phyloP scores from a whole-genome alignment of 2,797 vertebrate species.

The Huso huso region DNA sequence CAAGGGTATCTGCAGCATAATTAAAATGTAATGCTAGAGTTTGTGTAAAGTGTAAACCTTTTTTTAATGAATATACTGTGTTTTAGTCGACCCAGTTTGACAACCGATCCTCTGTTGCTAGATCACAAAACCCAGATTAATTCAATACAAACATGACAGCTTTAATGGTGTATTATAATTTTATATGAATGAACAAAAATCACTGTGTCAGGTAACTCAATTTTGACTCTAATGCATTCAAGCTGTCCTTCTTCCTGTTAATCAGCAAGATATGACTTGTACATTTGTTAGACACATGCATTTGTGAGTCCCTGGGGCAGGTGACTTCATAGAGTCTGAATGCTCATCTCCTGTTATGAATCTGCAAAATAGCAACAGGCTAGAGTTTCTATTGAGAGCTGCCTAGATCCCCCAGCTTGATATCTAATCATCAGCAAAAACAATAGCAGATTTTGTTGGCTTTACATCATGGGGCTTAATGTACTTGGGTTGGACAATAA shows the following conservation, averaged over 20 bases:
- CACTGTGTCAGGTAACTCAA: conserved; percentile 8
- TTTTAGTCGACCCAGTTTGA: background rate
- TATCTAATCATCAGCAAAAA: conserved; percentile 3
- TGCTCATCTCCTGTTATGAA: conserved; percentile 10
- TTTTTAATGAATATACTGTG: no score
- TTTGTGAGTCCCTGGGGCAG: background rate
- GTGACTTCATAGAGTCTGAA: conserved; percentile 6
- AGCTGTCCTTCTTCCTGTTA: conserved; percentile 1
- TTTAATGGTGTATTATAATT: no score
- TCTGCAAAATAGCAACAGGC: conserved; percentile 2
- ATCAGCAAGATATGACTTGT: conserved; percentile 6
- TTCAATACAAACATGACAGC: background rate
- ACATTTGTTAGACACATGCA: conserved; percentile 8
- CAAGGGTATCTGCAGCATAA: no score
- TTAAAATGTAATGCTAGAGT: no score
- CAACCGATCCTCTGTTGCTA: background rate
- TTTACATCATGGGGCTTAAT: no score
- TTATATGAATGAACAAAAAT: background rate
- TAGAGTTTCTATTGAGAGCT: conserved; percentile 2
- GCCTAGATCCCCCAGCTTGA: background rate
- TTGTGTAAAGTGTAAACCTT: no score
- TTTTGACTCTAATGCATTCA: background rate
- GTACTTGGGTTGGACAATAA: no score
- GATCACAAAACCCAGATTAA: conserved; percentile 1
- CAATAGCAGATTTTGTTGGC: background rate